Base-by-base conservation (phyloP, 2,888 invertebrate species). In the Cordylochernes scorpioides region DNA sequence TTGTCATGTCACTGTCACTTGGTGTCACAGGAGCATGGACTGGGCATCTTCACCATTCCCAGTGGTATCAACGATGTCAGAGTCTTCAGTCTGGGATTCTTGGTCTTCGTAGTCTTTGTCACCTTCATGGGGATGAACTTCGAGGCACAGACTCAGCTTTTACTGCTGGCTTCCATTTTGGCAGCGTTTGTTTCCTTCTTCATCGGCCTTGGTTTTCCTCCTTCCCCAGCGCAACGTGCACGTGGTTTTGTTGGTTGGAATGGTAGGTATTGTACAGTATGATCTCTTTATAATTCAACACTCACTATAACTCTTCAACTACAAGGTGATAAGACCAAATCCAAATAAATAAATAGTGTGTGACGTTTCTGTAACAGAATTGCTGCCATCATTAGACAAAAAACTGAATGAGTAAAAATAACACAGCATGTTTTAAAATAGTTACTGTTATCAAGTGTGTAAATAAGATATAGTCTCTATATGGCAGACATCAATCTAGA, bases 101-200 rank as follows among this genome's bases (percentile, higher is more conserved):
- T 49, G 2, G 36, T 48, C 4, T n/a, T 48, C 5, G 40, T 54
- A 14, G 44, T 52, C 13, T 42, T 40, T 3, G 43, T 54, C 3
- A 49, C 51, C 9, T 41, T 53, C 6, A 46, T 54, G 17, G 53
- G 54, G 13, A 49, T 54, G 48, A 50, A 48, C 22, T 53, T 51
- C 44, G 54, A 53, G 36, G 46, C 42, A 9, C 42, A 54, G 54
- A 52, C 54, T 5, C 53, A 55, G 40, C 21, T 53, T 6, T 40
- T 49, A 3, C 40, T 55, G 17, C 39, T 55, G 24, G 43, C 39
- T 2, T 46, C 54, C 7, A 39, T 55, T 10, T 26, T 46, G 3
- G 28, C 49, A 8, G 49, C 53, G 3, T 46, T 56, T 30, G 18
- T 36, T 27, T 36, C 42, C 30, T 42, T 40, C 28, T 28, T 42